Conservation (phyloP, 2,888 invertebrate species). For the Ectemnius continuus region DNA sequence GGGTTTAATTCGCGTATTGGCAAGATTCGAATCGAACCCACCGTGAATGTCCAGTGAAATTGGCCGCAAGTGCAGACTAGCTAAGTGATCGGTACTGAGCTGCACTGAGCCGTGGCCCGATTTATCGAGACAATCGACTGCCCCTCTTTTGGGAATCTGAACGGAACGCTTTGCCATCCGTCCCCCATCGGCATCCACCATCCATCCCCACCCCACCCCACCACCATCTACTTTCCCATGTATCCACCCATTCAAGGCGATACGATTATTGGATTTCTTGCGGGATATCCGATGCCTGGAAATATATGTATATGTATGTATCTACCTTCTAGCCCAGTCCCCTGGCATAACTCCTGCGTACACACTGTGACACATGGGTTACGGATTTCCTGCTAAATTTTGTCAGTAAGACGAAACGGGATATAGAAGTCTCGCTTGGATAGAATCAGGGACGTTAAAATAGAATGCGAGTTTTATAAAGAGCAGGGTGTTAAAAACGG, state of each 20-base stretch:
- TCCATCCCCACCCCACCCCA: no score
- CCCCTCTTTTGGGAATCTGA: slow-evolving; percentile 26
- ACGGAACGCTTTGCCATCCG: slow-evolving; percentile 18
- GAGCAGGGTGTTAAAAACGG: no score
- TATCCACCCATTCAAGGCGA: slow-evolving; percentile 8
- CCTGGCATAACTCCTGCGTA: not conserved
- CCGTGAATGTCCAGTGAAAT: slow-evolving; percentile 48
- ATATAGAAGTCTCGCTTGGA: not conserved
- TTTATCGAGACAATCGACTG: slow-evolving; percentile 13
- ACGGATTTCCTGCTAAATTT: not conserved
- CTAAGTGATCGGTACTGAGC: slow-evolving; percentile 35
- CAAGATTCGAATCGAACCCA: slow-evolving; percentile 43
- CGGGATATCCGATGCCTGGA: slow-evolving; percentile 19
- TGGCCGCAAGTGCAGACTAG: slow-evolving; percentile 48
- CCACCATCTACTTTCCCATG: not conserved
- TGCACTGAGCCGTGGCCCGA: slow-evolving; percentile 19
- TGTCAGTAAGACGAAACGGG: not conserved
- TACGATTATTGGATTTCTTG: slow-evolving; percentile 43
- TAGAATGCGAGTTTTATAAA: no score
- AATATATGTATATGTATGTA: slow-evolving; percentile 17
- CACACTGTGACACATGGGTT: not conserved
- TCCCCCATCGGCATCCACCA: not conserved
- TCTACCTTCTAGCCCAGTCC: not conserved
- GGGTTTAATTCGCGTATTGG: slow-evolving; percentile 54
- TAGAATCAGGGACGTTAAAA: no score